Evolutionary conservation across 2,888 invertebrate genomes (phyloP).

Genomic region (Cantharis nigra): DNA sequence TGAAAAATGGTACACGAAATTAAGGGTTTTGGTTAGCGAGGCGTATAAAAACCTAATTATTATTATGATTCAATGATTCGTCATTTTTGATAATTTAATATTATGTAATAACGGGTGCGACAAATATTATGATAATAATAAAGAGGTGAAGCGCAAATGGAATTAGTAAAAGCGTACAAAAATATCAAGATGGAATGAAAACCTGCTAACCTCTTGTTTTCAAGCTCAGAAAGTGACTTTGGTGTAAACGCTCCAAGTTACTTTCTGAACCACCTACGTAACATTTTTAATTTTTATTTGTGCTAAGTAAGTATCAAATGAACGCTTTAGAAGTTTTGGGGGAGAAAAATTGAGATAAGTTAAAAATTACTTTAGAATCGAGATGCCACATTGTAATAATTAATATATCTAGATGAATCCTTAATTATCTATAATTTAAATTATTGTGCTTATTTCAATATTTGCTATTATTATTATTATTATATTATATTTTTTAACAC

Average conservation of each 20-base stretch:
- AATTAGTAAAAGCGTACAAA: conserved; percentile 24
- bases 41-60: conserved; percentile 9
- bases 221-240: not conserved
- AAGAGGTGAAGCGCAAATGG: not conserved
- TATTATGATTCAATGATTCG: conserved; percentile 12
- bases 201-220: not conserved
- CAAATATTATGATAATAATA: not conserved
- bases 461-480: conserved; percentile 45
- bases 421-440: conserved; percentile 40
- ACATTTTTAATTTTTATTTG: not conserved
- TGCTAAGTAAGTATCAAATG: not conserved
- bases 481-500: conserved; percentile 45
- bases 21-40: conserved; percentile 18
- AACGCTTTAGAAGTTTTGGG: not conserved
- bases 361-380: conserved; percentile 27
- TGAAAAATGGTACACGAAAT: conserved; percentile 3
- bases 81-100: not conserved
- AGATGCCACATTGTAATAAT: conserved; percentile 38
- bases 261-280: not conserved
- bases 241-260: not conserved
- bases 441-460: conserved; percentile 52
- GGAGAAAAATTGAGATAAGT: conserved; percentile 11
- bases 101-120: not conserved
- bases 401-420: conserved; percentile 43
- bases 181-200: conserved; percentile 7